These are phyloP conservation scores for Drosophila buzzatii DNA, from an alignment of 2,888 invertebrate species.

Conservation along the genomic window DNA sequence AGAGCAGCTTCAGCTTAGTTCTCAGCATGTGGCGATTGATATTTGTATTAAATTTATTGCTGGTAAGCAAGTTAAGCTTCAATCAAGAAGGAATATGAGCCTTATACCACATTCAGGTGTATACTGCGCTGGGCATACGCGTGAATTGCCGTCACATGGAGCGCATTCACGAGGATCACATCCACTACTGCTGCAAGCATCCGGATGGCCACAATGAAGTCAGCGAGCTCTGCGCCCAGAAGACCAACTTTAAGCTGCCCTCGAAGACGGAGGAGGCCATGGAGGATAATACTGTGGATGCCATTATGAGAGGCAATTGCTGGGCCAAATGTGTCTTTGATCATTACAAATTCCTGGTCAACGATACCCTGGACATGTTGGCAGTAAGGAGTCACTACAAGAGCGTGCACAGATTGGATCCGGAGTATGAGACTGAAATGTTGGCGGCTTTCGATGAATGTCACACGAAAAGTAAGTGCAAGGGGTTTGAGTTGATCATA, in stretches of 20 bases:
- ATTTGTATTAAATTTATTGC: slow-evolving; percentile 22
- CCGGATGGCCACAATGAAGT: slow-evolving; percentile 75
- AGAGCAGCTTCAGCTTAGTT: not conserved
- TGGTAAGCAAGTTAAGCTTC: slow-evolving; percentile 13
- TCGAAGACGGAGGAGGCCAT: slow-evolving; percentile 62
- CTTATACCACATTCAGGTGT: not conserved
- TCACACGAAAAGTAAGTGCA: slow-evolving; percentile 56
- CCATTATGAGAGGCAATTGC: slow-evolving; percentile 60
- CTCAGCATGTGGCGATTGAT: slow-evolving; percentile 40
- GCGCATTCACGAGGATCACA: slow-evolving; percentile 71
- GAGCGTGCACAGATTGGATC: slow-evolving; percentile 55
- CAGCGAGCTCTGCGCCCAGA: slow-evolving; percentile 60
- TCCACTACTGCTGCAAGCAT: slow-evolving; percentile 74
- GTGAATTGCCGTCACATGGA: slow-evolving; percentile 59
- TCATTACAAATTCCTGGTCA: slow-evolving; percentile 54
- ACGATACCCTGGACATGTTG: slow-evolving; percentile 59
- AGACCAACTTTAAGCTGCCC: slow-evolving; percentile 66
- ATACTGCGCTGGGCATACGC: slow-evolving; percentile 11
- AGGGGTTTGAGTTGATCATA: not conserved
- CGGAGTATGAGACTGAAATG: slow-evolving; percentile 74
- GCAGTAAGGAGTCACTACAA: slow-evolving; percentile 60
- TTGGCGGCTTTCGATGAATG: slow-evolving; percentile 64
- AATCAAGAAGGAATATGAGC: too few relatives aligned
- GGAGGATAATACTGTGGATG: slow-evolving; percentile 68
- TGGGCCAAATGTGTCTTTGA: slow-evolving; percentile 74